phyloP scores from a whole-genome alignment of 2,888 invertebrate genomes.

The Girardia tigrina region DNA sequence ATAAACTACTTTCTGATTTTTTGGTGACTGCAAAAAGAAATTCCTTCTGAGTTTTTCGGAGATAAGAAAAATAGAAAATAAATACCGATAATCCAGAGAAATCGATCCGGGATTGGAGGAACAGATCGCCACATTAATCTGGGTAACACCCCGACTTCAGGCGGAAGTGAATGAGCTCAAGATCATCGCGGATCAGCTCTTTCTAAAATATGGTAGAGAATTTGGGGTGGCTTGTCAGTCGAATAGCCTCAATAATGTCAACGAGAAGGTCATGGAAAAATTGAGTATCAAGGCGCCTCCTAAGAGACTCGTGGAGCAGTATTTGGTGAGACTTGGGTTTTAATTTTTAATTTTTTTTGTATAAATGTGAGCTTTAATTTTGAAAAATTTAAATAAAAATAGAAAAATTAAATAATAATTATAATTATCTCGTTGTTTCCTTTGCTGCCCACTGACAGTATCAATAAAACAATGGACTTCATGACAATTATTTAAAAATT shows the following conservation, averaged over 20 bases:
- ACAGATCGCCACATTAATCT: constrained; percentile 76
- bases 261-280: constrained; percentile 77
- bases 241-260: constrained; percentile 65
- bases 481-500: too few relatives aligned
- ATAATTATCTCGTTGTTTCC: too few relatives aligned
- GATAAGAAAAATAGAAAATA: background rate
- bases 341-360: constrained; percentile 47
- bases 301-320: constrained; percentile 75
- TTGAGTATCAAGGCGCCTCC: constrained; percentile 81
- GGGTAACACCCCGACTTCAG: constrained; percentile 73
- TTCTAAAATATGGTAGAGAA: constrained; percentile 60
- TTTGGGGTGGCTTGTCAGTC: constrained; percentile 59
- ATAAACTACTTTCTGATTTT: too few relatives aligned
- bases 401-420: too few relatives aligned
- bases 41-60: background rate
- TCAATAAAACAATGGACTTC: too few relatives aligned
- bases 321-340: constrained; percentile 38
- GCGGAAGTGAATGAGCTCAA: constrained; percentile 52
- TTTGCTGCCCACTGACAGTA: too few relatives aligned
- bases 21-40: too few relatives aligned
- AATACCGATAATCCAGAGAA: constrained; percentile 48
- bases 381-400: too few relatives aligned
- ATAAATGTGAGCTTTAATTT: too few relatives aligned
- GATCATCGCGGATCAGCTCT: constrained; percentile 71
- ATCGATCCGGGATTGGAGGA: constrained; percentile 81